Percentiles rank a stretch among this genome's conserved stretches.
Evolutionary conservation across 1,140 invertebrate species (phyloP).

Genomic region (Bathynomus jamesi): DNA sequence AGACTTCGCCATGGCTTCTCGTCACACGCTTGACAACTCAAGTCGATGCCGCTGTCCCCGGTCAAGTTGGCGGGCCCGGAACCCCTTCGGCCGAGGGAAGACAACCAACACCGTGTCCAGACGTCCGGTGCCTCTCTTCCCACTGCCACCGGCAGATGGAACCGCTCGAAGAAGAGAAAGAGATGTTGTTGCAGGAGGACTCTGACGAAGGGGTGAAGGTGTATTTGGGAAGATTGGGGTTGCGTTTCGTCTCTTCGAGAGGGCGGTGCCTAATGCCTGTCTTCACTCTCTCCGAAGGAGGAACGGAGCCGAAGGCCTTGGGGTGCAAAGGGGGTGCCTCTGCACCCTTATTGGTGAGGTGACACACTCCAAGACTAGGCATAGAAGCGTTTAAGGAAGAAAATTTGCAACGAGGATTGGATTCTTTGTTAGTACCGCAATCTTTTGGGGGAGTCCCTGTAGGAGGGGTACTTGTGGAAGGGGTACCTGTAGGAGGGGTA

Average conservation of each 20-base stretch:
- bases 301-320: conserved; percentile 21
- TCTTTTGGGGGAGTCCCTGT: conserved; percentile 23
- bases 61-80: conserved; percentile 20
- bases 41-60: conserved; percentile 23
- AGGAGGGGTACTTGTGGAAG: conserved; percentile 14
- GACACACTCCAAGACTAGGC: conserved; percentile 25
- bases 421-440: conserved; percentile 33
- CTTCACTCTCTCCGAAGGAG: conserved; percentile 23
- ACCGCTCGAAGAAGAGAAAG: conserved; percentile 20
- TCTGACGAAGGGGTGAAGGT: conserved; percentile 32
- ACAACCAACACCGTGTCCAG: conserved; percentile 27
- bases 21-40: conserved; percentile 29
- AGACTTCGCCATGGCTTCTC: conserved; percentile 29
- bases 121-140: not conserved
- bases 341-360: not conserved
- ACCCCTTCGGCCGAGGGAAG: conserved; percentile 6
- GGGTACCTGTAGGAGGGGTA: not conserved
- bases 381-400: conserved; percentile 27
- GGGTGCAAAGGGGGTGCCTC: conserved; percentile 22
- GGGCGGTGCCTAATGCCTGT: conserved; percentile 28
- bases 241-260: conserved; percentile 22
- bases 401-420: conserved; percentile 28
- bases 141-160: conserved; percentile 13
- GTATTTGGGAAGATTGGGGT: conserved; percentile 31
- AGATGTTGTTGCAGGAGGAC: conserved; percentile 16